phyloP scores from a whole-genome alignment of 2,113 vertebrate genomes.

The Pseudolaguvia tuberculata region DNA sequence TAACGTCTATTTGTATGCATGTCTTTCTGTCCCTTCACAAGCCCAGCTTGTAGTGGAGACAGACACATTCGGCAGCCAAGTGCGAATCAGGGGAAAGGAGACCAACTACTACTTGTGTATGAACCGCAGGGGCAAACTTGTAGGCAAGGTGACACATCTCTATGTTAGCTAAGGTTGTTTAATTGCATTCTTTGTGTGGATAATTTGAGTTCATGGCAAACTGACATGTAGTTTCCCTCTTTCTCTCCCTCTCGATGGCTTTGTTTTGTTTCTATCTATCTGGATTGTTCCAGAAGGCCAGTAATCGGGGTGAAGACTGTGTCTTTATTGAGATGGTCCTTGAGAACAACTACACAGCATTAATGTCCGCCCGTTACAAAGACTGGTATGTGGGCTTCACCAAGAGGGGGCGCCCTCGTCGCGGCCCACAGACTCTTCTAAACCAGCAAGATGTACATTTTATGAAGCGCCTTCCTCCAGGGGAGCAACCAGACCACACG shows the following conservation, averaged over 20 bases:
- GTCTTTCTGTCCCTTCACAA: conserved; percentile 73
- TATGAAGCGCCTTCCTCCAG: conserved; percentile 74
- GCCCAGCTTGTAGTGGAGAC: conserved; percentile 80
- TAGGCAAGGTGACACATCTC: conserved; percentile 71
- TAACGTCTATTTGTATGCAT: conserved; percentile 64
- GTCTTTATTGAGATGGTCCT: conserved; percentile 78
- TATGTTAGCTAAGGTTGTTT: conserved; percentile 39
- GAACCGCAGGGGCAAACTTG: conserved; percentile 74
- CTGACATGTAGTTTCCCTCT: conserved; percentile 46
- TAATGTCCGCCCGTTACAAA: conserved; percentile 72
- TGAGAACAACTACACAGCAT: conserved; percentile 78
- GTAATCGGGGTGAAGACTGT: conserved; percentile 71
- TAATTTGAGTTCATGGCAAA: conserved; percentile 16
- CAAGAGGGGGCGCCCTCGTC: conserved; percentile 70
- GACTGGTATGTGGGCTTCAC: conserved; percentile 79
- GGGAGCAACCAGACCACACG: conserved; percentile 69
- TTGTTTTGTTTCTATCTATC: conserved; percentile 52
- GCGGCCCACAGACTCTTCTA: conserved; percentile 68
- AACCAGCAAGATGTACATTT: conserved; percentile 77
- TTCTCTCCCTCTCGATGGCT: conserved; percentile 52
- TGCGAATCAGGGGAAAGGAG: conserved; percentile 77
- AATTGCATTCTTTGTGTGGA: conserved; percentile 42
- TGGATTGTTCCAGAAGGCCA: conserved; percentile 67
- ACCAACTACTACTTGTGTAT: conserved; percentile 78
- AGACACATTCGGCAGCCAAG: conserved; percentile 77